Conservation (phyloP, 2,888 invertebrate genomes). For the Ligdia adustata region DNA sequence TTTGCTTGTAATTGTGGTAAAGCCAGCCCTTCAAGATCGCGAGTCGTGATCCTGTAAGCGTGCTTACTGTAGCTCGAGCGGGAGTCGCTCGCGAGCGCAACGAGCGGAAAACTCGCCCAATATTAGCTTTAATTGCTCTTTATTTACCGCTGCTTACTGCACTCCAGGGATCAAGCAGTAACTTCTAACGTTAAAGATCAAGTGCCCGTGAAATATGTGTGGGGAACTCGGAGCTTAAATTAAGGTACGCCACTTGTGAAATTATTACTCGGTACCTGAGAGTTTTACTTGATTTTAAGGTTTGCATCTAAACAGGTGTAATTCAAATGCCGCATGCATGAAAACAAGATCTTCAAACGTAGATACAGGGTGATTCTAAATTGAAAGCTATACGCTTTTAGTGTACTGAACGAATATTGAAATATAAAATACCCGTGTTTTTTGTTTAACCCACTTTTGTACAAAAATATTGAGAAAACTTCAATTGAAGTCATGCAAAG, state of each 20-base stretch:
- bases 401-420: too few relatives aligned
- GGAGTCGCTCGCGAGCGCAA: conserved; percentile 9
- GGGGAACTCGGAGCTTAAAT: conserved; percentile 2
- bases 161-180: conserved; percentile 12
- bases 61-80: conserved; percentile 22
- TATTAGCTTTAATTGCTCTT: conserved; percentile 28
- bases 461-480: too few relatives aligned
- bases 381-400: too few relatives aligned
- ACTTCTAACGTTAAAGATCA: conserved; percentile 14
- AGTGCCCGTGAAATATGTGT: conserved; percentile 25
- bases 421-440: too few relatives aligned
- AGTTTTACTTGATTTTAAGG: too few relatives aligned
- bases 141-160: conserved; percentile 19
- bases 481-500: too few relatives aligned
- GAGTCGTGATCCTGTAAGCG: conserved; percentile 19
- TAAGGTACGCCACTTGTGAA: background rate
- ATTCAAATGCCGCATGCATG: too few relatives aligned
- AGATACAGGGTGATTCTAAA: too few relatives aligned
- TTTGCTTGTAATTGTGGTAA: background rate
- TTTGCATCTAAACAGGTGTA: too few relatives aligned
- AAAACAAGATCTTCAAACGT: too few relatives aligned
- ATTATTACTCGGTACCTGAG: too few relatives aligned
- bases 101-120: conserved; percentile 22
- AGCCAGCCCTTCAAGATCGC: conserved; percentile 4
- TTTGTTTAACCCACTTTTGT: too few relatives aligned